phyloP scores from a whole-genome alignment of 2,113 vertebrate species.

The Setophaga coronata region DNA sequence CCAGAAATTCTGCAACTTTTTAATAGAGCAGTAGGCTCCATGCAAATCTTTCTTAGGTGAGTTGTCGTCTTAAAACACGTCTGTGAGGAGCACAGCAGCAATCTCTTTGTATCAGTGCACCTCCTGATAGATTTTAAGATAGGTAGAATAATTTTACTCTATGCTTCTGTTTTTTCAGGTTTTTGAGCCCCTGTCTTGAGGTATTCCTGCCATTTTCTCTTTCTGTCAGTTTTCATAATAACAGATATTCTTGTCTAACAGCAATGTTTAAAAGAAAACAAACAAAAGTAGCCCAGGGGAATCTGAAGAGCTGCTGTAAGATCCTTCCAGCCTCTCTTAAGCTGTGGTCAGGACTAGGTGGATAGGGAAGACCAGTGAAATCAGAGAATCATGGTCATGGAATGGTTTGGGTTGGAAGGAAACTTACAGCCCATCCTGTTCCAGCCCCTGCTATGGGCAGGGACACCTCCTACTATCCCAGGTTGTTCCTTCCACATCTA shows the following conservation, averaged over 20 bases:
- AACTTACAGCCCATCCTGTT: neutral
- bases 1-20: neutral
- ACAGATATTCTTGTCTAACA: neutral
- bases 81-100: neutral
- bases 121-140: neutral
- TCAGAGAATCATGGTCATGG: neutral
- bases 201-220: neutral
- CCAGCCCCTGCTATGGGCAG: neutral
- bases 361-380: neutral
- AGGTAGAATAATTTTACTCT: neutral
- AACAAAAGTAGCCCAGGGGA: neutral
- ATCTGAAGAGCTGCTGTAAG: neutral
- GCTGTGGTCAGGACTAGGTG: neutral
- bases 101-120: accelerated
- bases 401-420: neutral
- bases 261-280: neutral
- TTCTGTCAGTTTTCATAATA: neutral
- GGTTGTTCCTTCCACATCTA: neutral
- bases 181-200: neutral
- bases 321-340: neutral
- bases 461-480: neutral
- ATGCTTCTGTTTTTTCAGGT: neutral
- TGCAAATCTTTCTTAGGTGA: neutral
- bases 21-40: neutral
- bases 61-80: neutral